A percentile compares a stretch with the other conserved stretches of the same genome.
These are phyloP conservation scores for Dromas ardeola DNA, from an alignment of 2,113 vertebrate species.

Conservation along the genomic window DNA sequence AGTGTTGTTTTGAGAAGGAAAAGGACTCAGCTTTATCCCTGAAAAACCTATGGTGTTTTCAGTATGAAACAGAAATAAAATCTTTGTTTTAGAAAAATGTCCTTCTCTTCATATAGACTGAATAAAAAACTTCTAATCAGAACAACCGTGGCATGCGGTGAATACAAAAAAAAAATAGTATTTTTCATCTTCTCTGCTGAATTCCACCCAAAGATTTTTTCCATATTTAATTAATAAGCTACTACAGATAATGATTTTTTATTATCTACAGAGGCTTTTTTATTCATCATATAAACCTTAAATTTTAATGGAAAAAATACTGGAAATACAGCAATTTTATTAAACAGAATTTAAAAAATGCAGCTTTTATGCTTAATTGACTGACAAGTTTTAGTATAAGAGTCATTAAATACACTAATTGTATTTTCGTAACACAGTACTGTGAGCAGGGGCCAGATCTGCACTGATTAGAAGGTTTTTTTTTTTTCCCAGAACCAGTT, in stretches of 20 bases:
- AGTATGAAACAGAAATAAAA: background rate
- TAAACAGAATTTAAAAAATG: background rate
- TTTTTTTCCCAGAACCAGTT: background rate
- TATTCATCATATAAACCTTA: background rate
- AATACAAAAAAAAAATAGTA: background rate
- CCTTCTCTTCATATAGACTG: background rate
- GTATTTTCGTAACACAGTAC: background rate
- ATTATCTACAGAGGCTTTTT: background rate
- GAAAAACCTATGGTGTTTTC: background rate
- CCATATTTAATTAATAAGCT: background rate
- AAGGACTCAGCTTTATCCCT: background rate
- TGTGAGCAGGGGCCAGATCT: background rate
- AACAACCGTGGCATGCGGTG: background rate
- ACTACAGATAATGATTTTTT: background rate
- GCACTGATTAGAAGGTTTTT: background rate
- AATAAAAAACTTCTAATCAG: background rate
- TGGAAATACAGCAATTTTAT: background rate
- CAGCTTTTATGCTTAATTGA: background rate
- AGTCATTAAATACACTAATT: background rate
- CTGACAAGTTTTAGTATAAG: background rate
- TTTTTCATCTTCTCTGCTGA: background rate
- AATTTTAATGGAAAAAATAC: background rate
- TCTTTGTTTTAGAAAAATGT: background rate
- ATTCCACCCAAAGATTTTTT: background rate
- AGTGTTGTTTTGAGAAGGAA: background rate